phyloP scores from a whole-genome alignment of 37 sponge, comb jelly and placozoan species.

The Eunapius fragilis region DNA sequence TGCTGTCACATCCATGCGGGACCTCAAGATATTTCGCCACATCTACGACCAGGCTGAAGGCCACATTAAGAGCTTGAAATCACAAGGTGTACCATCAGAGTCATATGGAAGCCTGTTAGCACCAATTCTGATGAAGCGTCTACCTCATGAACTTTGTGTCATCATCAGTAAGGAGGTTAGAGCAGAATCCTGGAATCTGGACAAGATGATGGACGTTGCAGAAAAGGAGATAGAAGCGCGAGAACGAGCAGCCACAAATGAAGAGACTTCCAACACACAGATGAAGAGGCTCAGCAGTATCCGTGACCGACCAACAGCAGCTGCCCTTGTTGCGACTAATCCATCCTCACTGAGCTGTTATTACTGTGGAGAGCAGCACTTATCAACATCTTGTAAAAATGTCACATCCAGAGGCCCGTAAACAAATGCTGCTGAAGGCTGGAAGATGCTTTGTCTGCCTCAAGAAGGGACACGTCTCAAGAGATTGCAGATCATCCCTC shows the following conservation, averaged over 20 bases:
- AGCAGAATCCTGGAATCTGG: constrained; percentile 16
- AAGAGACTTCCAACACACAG: neutral
- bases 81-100: constrained; percentile 16
- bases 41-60: constrained; percentile 32
- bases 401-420: neutral
- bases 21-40: constrained; percentile 4
- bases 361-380: constrained; percentile 24
- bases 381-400: neutral
- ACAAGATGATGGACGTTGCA: neutral
- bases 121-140: constrained; percentile 24
- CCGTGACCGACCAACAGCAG: neutral
- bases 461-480: constrained; percentile 6
- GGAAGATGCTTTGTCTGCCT: too few species aligned
- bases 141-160: constrained; percentile 22
- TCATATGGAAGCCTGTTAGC: constrained; percentile 41
- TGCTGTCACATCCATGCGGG: constrained; percentile 16
- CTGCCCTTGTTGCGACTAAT: constrained; percentile 18
- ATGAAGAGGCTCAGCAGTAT: neutral
- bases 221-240: constrained; percentile 23
- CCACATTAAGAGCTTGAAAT: constrained; percentile 40
- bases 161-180: constrained; percentile 21
- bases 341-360: neutral
- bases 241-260: constrained; percentile 6
- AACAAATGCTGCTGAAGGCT: neutral
- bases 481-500: constrained; percentile 17